These are phyloP conservation scores for Paradoxurus hermaphroditus DNA, from an alignment of 2,113 vertebrate genomes.

Conservation along the genomic window DNA sequence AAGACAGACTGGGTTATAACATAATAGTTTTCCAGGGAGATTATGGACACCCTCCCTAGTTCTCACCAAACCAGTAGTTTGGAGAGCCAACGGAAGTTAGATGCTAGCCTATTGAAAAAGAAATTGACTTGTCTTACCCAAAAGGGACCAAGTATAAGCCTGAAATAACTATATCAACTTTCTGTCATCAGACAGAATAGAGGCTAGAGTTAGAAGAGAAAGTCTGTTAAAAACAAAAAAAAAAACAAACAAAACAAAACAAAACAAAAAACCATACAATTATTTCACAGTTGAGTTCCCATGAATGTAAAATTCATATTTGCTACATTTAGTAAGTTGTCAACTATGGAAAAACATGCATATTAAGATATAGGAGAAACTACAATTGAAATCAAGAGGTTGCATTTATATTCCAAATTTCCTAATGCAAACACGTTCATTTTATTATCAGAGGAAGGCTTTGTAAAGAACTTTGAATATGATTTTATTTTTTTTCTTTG, in stretches of 20 bases:
- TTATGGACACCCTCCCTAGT: background rate
- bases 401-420: conserved; percentile 2
- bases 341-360: background rate
- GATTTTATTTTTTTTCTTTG: background rate
- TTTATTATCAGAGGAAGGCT: background rate
- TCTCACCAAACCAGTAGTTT: background rate
- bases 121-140: background rate
- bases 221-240: background rate
- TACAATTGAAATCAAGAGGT: conserved; percentile 22
- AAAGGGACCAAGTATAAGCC: background rate
- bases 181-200: background rate
- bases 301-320: conserved; percentile 33
- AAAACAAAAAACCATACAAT: background rate
- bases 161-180: conserved; percentile 21
- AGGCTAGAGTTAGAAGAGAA: background rate
- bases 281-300: conserved; percentile 1
- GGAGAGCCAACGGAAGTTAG: background rate
- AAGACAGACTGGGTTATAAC: background rate
- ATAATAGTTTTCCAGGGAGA: background rate
- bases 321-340: conserved; percentile 10
- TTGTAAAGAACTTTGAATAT: background rate
- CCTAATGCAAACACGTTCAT: background rate
- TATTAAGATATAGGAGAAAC: background rate
- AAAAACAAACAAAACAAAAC: too few relatives aligned
- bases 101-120: background rate